phyloP scores from a whole-genome alignment of 2,888 invertebrate genomes.

The Muscina levida region DNA sequence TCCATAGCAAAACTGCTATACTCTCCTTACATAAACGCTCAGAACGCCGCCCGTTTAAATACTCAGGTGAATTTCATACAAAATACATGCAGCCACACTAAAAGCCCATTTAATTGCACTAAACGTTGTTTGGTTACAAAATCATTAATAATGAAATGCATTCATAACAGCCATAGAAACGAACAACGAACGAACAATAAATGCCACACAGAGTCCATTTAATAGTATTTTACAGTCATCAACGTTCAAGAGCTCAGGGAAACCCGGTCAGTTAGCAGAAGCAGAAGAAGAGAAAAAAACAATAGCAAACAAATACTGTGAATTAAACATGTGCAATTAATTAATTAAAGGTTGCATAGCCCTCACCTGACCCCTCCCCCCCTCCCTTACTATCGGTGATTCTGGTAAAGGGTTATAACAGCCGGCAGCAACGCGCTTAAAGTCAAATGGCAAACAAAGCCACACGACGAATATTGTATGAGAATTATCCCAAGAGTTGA shows the following conservation, averaged over 20 bases:
- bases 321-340: constrained; percentile 53
- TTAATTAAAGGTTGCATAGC: constrained; percentile 38
- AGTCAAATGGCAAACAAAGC: constrained; percentile 16
- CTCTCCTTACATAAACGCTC: too few species aligned
- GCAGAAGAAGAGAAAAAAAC: constrained; percentile 7
- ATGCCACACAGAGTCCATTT: constrained; percentile 29
- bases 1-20: too few species aligned
- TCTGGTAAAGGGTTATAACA: background rate
- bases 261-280: background rate
- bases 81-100: background rate
- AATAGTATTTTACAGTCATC: background rate
- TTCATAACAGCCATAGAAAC: constrained; percentile 14
- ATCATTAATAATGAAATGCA: constrained; percentile 48
- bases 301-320: constrained; percentile 39
- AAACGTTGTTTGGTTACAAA: constrained; percentile 46
- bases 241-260: background rate
- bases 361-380: too few species aligned
- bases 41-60: too few species aligned
- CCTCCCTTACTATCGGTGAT: too few species aligned
- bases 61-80: background rate
- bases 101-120: constrained; percentile 35
- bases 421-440: constrained; percentile 3
- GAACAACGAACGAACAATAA: background rate
- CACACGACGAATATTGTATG: constrained; percentile 27
- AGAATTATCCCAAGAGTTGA: constrained; percentile 9